phyloP scores from a whole-genome alignment of 2,888 invertebrate species.

The Spatulosminthurus flaviceps region DNA sequence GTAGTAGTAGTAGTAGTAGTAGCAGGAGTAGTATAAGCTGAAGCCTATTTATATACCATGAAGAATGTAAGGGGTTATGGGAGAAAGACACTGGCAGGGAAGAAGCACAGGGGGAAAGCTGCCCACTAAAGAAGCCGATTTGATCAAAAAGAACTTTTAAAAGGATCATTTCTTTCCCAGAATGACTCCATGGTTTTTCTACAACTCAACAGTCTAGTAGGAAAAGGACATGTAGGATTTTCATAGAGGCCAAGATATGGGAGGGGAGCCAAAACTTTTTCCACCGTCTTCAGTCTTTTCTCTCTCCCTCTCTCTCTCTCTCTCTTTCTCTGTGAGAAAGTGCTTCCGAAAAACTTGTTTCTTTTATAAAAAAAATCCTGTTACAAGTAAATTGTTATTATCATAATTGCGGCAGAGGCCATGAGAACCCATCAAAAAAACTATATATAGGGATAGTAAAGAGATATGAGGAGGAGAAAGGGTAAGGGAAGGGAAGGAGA shows the following conservation, averaged over 20 bases:
- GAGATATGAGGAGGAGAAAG: background rate
- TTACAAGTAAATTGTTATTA: slow-evolving; percentile 39
- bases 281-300: slow-evolving; percentile 6
- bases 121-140: slow-evolving; percentile 31
- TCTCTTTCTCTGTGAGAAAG: slow-evolving; percentile 25
- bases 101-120: slow-evolving; percentile 3
- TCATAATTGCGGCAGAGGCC: slow-evolving; percentile 42
- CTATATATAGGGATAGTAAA: background rate
- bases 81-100: background rate
- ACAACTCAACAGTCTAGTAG: background rate
- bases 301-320: slow-evolving; percentile 4
- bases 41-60: too few species aligned
- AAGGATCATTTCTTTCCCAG: slow-evolving; percentile 44
- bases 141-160: slow-evolving; percentile 37
- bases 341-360: slow-evolving; percentile 36
- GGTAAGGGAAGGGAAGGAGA: too few species aligned
- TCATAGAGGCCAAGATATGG: too few species aligned
- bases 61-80: background rate
- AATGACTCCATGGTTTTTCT: slow-evolving; percentile 27
- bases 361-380: slow-evolving; percentile 39
- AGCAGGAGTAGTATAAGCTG: too few species aligned
- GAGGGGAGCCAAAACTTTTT: slow-evolving; percentile 45
- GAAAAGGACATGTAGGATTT: too few species aligned
- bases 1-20: background rate
- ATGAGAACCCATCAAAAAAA: slow-evolving; percentile 35